Conservation (phyloP, 2,888 invertebrate species). For the Drosophila paramelanica region DNA sequence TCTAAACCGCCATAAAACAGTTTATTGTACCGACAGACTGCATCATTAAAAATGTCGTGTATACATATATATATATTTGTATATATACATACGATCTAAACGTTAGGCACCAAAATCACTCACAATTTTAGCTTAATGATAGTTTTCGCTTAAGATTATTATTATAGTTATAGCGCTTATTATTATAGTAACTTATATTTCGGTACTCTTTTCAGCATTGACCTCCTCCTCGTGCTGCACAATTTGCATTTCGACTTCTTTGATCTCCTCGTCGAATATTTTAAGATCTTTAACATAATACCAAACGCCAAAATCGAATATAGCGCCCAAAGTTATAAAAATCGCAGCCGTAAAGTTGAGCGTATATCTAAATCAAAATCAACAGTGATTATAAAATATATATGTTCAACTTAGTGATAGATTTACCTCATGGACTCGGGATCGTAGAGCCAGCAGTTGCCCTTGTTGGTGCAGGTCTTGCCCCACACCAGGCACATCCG, state of each 20-base stretch:
- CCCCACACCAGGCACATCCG: slow-evolving; percentile 90
- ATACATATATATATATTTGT: slow-evolving; percentile 14
- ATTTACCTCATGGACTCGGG: slow-evolving; percentile 86
- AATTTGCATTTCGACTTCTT: slow-evolving; percentile 83
- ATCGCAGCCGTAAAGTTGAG: slow-evolving; percentile 89
- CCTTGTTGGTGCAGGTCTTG: slow-evolving; percentile 89
- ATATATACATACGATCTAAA: slow-evolving; percentile 23
- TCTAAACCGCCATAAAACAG: slow-evolving; percentile 39
- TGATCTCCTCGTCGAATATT: slow-evolving; percentile 88
- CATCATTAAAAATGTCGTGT: slow-evolving; percentile 14
- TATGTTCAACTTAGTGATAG: background rate
- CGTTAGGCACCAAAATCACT: slow-evolving; percentile 65
- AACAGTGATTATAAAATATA: background rate
- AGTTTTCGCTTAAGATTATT: slow-evolving; percentile 33
- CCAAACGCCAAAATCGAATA: slow-evolving; percentile 89
- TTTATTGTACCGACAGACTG: slow-evolving; percentile 39
- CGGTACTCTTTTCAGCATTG: slow-evolving; percentile 82
- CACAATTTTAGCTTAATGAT: slow-evolving; percentile 46
- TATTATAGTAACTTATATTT: slow-evolving; percentile 73
- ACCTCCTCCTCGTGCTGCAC: slow-evolving; percentile 83
- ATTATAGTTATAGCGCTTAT: background rate
- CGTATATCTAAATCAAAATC: slow-evolving; percentile 85
- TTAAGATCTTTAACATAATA: slow-evolving; percentile 89
- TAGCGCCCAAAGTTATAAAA: slow-evolving; percentile 88
- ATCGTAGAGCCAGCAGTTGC: slow-evolving; percentile 91